Evolutionary conservation across 1,140 invertebrate genomes (phyloP), one percentile per base, ranked within the genome.

Genomic region (Drosophila willistoni): DNA sequence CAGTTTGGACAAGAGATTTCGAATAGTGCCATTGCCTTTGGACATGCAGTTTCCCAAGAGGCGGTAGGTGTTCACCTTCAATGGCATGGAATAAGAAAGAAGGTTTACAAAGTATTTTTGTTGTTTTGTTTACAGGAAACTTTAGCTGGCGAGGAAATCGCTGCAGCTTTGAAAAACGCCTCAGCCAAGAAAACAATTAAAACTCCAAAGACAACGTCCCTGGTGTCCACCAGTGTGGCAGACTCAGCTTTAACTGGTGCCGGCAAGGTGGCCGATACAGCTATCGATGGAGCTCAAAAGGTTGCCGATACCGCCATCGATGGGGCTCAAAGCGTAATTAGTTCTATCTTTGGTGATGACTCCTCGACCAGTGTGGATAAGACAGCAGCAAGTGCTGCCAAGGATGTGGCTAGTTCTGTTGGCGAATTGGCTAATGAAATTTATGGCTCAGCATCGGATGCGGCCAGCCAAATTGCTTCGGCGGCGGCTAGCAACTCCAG

Each of bases 1-100:
- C 17, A 22, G 1, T 61, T 72, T 7, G 75, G 63, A 19, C 57
- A 77, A 0, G 55, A 47, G 22, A 61, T 34, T 14, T 60, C 78
- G 36, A 78, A 60, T 0, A 67, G 12, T 5, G 77, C 64, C 14
- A 66, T 56, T 9, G 39, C 64, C 5, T 61, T 79, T 41, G 75
- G 77, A 3, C 56, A 75, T 34, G n/a, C 42, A 56, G 64, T 75
- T 25, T 44, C 73, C 14, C 63, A 75, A 56, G 71, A 75, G 39
- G 63, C 72, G 12, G 71, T 73, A 66, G 13, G 55, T 36, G 19
- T 17, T n/a, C 17, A 51, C 3, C 12, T 4, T 12, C 1, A 39
- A 13, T 13, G 12, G 22, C 22, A 4, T 22, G 2, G 12, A 39
- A 13, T 9, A 4, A 25, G 4, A 3, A 36, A 36, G 0, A 1